These are phyloP conservation scores for Leistus spinibarbis DNA, from an alignment of 2,888 invertebrate species.

Conservation along the genomic window DNA sequence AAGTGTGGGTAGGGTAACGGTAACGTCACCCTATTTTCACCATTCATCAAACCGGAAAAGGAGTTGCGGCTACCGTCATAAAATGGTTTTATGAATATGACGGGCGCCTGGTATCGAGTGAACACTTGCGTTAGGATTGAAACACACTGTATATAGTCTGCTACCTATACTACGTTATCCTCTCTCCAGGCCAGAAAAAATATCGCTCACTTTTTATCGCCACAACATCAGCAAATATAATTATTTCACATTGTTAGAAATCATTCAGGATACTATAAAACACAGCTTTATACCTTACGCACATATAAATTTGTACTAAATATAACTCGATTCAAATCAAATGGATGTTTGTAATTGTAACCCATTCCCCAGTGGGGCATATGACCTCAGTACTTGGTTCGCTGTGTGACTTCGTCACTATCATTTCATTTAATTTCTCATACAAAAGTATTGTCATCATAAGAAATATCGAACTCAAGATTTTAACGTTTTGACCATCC, in stretches of 20 bases:
- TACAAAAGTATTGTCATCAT: too few relatives aligned
- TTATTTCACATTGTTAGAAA: background rate
- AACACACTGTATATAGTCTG: background rate
- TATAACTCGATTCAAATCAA: too few relatives aligned
- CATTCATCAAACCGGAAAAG: slow-evolving; percentile 35
- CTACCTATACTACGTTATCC: background rate
- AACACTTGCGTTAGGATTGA: background rate
- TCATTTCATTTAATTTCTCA: too few relatives aligned
- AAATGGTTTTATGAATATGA: slow-evolving; percentile 39
- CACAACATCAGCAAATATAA: background rate
- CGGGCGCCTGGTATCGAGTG: slow-evolving; percentile 53
- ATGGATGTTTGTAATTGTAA: too few relatives aligned
- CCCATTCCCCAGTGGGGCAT: too few relatives aligned
- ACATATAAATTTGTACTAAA: too few relatives aligned
- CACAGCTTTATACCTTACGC: too few relatives aligned
- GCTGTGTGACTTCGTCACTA: too few relatives aligned
- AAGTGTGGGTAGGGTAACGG: background rate
- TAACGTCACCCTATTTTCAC: slow-evolving; percentile 3
- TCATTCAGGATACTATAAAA: too few relatives aligned
- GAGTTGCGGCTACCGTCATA: slow-evolving; percentile 22
- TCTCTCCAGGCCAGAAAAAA: background rate
- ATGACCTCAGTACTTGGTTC: too few relatives aligned
- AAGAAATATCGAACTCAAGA: too few relatives aligned
- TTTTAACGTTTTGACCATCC: too few relatives aligned
- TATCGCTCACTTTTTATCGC: background rate